Conservation (phyloP, 2,888 invertebrate genomes). For the Mayetiola destructor region DNA sequence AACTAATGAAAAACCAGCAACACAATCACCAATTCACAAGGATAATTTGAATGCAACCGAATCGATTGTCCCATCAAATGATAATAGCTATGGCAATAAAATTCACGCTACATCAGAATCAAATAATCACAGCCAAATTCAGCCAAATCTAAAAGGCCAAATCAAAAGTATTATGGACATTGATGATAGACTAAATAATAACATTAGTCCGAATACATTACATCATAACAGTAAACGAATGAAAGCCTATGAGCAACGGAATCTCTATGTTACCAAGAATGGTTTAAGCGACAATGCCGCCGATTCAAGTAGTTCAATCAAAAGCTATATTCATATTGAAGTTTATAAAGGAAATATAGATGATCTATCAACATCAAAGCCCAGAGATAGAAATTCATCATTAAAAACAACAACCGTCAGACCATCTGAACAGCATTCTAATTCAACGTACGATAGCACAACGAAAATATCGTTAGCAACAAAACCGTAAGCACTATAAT, state of each 20-base stretch:
- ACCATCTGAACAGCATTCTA: not conserved
- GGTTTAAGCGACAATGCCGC: not conserved
- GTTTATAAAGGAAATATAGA: constrained; percentile 13
- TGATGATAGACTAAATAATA: not conserved
- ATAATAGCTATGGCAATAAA: constrained; percentile 19
- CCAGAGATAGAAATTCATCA: constrained; percentile 1
- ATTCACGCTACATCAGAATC: constrained; percentile 33
- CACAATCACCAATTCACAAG: not conserved
- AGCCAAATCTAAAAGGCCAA: constrained; percentile 28
- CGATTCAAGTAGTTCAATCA: not conserved
- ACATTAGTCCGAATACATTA: not conserved
- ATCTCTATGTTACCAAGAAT: constrained; percentile 5
- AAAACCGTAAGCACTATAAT: constrained; percentile 4
- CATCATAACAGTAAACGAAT: not conserved
- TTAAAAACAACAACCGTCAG: not conserved
- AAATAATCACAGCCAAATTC: constrained; percentile 34
- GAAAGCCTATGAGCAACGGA: not conserved
- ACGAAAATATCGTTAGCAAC: not conserved
- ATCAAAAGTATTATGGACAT: not conserved
- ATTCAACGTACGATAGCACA: not conserved
- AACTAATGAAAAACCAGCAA: not conserved
- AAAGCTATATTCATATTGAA: constrained; percentile 16
- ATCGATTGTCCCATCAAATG: not conserved
- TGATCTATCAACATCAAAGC: not conserved
- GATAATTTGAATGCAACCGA: not conserved